Base-by-base conservation (phyloP, 2,113 vertebrate genomes). In the Myocastor coypus region DNA sequence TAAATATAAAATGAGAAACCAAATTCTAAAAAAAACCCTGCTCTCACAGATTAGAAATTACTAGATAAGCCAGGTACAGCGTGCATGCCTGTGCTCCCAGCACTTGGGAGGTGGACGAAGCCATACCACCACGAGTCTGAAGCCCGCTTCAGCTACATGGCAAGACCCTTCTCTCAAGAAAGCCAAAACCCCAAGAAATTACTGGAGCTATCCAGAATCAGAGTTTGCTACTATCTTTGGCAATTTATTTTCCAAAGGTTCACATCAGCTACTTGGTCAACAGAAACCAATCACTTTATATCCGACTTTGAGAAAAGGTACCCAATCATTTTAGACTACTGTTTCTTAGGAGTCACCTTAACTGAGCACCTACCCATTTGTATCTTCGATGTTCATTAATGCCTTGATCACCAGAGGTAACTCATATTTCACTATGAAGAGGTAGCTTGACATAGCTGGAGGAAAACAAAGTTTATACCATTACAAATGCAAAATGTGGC, bases 371-470 rank as follows among this genome's bases (percentile, higher is more conserved):
- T 99, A 99, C 99, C 97, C 98, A 91, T 98, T 98, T 89, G 73
- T 97, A 96, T 98, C 98, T 98, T 98, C 98, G 89, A 98, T 69
- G 98, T 99, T 99, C 83, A 99, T 69, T 97, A 99, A 99, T 91
- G 99, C 97, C 95, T 99, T 97, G 96, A 99, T 99, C 98, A 99
- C 99, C 97, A 99, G 99, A 94, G 99, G 99, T 98, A 99, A 99
- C 98, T 99, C 99, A 95, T 99, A 99, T 98, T 99, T 99, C 98
- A 99, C 99, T 95, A 99, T 99, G 98, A 98, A 99, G 98, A 99
- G 99, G 99, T 99, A 99, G 99, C 99, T 99, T 94, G 99, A 99
- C 99, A 99, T 99, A 97, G 99, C 99, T 99, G 98, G 98, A 98
- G 98, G 98, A 94, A 95, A 98, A 98, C 97, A 97, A 98, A 98